phyloP scores from a whole-genome alignment of 2,113 vertebrate species.

The Lota lota region DNA sequence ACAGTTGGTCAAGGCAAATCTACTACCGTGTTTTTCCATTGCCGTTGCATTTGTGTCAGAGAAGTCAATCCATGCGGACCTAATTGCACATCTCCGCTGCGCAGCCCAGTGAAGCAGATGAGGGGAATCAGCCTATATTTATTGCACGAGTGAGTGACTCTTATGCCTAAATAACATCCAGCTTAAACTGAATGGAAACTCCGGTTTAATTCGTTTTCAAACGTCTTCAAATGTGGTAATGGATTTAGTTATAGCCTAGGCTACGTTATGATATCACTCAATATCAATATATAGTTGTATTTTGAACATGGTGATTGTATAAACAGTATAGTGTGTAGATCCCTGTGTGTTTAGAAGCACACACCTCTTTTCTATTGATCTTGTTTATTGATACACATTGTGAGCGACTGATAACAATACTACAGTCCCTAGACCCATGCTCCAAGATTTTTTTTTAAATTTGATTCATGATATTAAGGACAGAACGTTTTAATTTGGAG shows the following conservation, averaged over 20 bases:
- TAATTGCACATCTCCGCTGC: slow-evolving; percentile 31
- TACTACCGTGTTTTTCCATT: too few species aligned
- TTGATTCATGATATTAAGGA: too few species aligned
- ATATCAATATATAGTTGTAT: background rate
- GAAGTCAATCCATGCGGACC: slow-evolving; percentile 31
- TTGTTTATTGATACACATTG: background rate
- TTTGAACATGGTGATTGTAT: background rate
- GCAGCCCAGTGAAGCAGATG: too few species aligned
- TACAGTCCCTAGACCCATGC: background rate
- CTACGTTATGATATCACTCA: too few species aligned
- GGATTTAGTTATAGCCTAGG: too few species aligned
- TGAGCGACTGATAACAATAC: background rate
- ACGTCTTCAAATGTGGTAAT: too few species aligned
- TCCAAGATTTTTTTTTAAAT: background rate
- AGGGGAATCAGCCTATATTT: slow-evolving; percentile 20
- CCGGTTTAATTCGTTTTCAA: too few species aligned
- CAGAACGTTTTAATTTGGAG: too few species aligned
- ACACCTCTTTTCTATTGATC: background rate
- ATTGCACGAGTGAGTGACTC: slow-evolving; percentile 39
- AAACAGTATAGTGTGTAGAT: too few species aligned
- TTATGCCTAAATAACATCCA: background rate
- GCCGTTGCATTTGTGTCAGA: slow-evolving; percentile 15
- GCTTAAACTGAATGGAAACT: background rate
- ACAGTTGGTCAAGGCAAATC: background rate
- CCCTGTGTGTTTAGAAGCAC: too few species aligned